Evolutionary conservation across 2,888 invertebrate genomes (phyloP), one percentile per base, ranked within the genome.

Genomic region (Sthenelais limicola): DNA sequence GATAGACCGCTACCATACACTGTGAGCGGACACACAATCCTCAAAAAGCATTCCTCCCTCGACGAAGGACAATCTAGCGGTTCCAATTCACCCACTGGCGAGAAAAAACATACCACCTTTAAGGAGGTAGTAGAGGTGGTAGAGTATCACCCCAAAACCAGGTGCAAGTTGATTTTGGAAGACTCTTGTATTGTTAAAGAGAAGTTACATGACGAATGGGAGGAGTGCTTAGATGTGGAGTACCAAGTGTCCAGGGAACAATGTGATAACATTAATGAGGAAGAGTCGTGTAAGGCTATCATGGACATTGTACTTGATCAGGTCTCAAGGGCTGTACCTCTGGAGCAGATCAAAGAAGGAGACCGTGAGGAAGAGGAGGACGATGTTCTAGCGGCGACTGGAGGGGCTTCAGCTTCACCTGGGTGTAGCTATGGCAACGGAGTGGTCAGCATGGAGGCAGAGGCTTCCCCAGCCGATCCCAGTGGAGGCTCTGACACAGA

Each of bases 21-120:
- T 4, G 76, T 76, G 47, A 68, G 71, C 15, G 77, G 72, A 4
- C 74, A 76, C 43, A 76, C 77, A n/a, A 77, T 77, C 48, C 74
- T 77, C 24, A 77, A 77, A 71, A 76, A 74, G n/a, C 73, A 75
- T 32, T 48, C 35, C 24, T 71, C 73, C 28, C 47, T 68, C 24
- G 75, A 75, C 21, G 24, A 28, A n/a, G 24, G 28, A 32, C 24
- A 35, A 26, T 15, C 68, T 51, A n/a, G 28, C 26, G 28, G 30
- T 38, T 9, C 49, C 74, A 7, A 32, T 48, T 24, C 38, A 15
- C 49, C 54, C 28, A 49, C 74, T 3, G 26, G 21, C 18, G 48
- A 28, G n/a, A 43, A 56, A 28, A 77, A 76, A 56, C 77, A 76
- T 54, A 73, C 77, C 54, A 76, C 72, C 43, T 77, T 77, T 70